These are phyloP conservation scores for Zaprionus vittiger DNA, from an alignment of 1,140 invertebrate species.

Conservation along the genomic window DNA sequence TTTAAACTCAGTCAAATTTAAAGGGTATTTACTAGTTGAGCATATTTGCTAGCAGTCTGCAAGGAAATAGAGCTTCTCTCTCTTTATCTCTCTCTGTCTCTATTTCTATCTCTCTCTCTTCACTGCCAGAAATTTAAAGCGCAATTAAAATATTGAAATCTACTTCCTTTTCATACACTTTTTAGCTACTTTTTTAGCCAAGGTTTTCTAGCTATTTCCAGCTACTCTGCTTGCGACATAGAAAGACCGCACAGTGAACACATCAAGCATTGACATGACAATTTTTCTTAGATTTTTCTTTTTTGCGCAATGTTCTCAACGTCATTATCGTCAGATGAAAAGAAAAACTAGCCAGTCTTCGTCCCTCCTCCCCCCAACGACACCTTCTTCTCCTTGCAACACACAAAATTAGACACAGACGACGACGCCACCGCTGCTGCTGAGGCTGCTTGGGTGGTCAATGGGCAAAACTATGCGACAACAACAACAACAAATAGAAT, in stretches of 20 bases:
- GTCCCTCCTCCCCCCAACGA: background rate
- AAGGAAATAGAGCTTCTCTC: no score
- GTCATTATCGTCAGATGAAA: constrained; percentile 49
- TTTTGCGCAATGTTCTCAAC: constrained; percentile 52
- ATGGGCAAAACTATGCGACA: constrained; percentile 39
- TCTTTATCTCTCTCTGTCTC: no score
- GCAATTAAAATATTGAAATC: constrained; percentile 12
- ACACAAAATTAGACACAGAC: constrained; percentile 30
- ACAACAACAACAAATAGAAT: constrained; percentile 17
- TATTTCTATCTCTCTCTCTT: background rate
- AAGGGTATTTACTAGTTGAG: no score
- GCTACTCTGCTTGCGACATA: constrained; percentile 14
- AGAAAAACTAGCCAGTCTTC: constrained; percentile 34
- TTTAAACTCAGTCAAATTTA: no score
- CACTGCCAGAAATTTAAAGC: constrained; percentile 15
- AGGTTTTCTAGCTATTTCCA: constrained; percentile 15
- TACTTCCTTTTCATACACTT: background rate
- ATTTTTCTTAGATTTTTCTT: constrained; percentile 50
- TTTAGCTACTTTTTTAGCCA: background rate
- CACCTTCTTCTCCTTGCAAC: background rate
- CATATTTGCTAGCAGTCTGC: no score
- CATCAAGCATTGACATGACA: constrained; percentile 48
- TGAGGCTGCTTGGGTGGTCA: constrained; percentile 50
- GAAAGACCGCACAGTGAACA: background rate
- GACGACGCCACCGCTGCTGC: constrained; percentile 1